These are phyloP conservation scores for Siniperca undulata DNA, from an alignment of 2,797 vertebrate species.

Conservation along the genomic window DNA sequence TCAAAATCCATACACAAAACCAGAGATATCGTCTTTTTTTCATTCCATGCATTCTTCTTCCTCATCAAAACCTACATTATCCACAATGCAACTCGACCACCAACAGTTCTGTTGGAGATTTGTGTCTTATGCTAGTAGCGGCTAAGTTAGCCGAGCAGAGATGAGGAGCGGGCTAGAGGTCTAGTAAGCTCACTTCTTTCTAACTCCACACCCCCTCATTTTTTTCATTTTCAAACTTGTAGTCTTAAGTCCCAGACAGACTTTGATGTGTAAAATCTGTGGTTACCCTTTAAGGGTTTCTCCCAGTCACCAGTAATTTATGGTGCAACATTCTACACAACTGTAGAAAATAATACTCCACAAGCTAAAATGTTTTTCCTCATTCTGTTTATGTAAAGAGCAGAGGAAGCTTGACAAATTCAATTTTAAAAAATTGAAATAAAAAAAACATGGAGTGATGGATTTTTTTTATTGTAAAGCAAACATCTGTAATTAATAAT, in stretches of 20 bases:
- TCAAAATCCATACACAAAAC: neutral
- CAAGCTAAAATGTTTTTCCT: neutral
- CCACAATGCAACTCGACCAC: neutral
- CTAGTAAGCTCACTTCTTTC: neutral
- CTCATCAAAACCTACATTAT: neutral
- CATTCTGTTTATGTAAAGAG: constrained; percentile 16
- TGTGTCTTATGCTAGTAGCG: neutral
- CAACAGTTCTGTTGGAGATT: neutral
- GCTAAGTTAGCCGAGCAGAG: neutral
- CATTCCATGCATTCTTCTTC: neutral
- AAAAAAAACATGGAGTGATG: constrained; percentile 8
- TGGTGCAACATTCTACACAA: neutral
- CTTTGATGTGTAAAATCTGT: neutral
- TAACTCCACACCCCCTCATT: neutral
- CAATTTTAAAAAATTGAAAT: neutral
- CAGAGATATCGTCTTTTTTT: neutral
- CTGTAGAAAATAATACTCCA: constrained; percentile 1
- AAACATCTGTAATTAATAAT: constrained; percentile 36
- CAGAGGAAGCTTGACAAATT: constrained; percentile 4
- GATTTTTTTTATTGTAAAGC: constrained; percentile 66
- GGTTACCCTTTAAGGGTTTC: neutral
- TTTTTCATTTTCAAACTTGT: no score
- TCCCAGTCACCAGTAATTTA: neutral
- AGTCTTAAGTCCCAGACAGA: neutral
- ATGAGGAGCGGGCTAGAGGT: neutral